Conservation (phyloP, 2,888 invertebrate genomes). For the Spilarctia lutea region DNA sequence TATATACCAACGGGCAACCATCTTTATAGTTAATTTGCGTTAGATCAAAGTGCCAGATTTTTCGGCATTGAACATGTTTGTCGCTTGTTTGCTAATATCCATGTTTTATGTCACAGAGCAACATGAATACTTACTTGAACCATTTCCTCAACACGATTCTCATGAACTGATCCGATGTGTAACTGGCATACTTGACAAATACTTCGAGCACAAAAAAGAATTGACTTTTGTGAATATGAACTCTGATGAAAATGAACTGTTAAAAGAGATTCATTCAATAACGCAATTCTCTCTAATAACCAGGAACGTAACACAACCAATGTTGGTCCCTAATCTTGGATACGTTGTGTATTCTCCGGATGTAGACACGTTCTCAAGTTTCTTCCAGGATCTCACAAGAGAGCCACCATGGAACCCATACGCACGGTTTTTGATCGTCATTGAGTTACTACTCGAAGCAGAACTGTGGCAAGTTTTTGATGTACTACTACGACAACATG, state of each 20-base stretch:
- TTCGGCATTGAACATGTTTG: not conserved
- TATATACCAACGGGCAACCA: not conserved
- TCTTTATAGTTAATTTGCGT: not conserved
- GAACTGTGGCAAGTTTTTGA: conserved; percentile 59
- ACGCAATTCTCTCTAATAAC: conserved; percentile 23
- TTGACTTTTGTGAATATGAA: conserved; percentile 38
- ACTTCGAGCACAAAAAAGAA: conserved; percentile 30
- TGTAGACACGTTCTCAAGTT: not conserved
- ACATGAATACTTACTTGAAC: not conserved
- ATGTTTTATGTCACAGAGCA: conserved; percentile 1
- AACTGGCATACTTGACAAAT: conserved; percentile 26
- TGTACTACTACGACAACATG: conserved; percentile 53
- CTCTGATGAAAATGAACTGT: conserved; percentile 18
- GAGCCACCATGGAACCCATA: conserved; percentile 64
- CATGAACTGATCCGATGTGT: conserved; percentile 24
- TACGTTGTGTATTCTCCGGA: conserved; percentile 24
- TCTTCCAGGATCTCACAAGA: conserved; percentile 36
- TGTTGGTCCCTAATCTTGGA: conserved; percentile 32
- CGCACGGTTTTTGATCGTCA: conserved; percentile 57
- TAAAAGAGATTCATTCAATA: conserved; percentile 28
- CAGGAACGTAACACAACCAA: conserved; percentile 18
- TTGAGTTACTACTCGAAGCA: conserved; percentile 40
- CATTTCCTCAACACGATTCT: not conserved
- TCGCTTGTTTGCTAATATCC: not conserved
- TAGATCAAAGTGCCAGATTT: not conserved